Conservation (phyloP, 2,113 vertebrate species). For the Epinephelus moara region DNA sequence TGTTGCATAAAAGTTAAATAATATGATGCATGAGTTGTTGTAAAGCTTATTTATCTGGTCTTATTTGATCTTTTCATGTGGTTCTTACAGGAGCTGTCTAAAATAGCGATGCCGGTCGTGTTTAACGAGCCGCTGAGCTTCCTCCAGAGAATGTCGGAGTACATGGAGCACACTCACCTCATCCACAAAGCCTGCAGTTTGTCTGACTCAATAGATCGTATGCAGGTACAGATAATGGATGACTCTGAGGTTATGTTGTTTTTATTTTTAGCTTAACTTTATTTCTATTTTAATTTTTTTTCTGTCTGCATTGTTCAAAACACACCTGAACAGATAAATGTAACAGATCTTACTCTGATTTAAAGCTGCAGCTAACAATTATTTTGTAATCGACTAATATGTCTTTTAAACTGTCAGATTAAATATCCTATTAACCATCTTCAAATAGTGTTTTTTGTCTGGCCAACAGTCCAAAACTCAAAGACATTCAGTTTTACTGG, state of each 20-base stretch:
- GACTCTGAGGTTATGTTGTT: too few relatives aligned
- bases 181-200: slow-evolving; percentile 90
- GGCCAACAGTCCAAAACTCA: neutral
- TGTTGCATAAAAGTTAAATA: neutral
- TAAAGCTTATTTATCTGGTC: neutral
- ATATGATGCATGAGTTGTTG: neutral
- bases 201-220: slow-evolving; percentile 90
- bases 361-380: neutral
- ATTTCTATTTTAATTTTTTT: neutral
- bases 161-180: slow-evolving; percentile 97
- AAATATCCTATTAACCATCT: too few relatives aligned
- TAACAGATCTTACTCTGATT: neutral
- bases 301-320: neutral
- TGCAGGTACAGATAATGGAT: slow-evolving; percentile 88
- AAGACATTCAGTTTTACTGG: neutral
- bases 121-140: slow-evolving; percentile 98
- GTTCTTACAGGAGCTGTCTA: slow-evolving; percentile 91
- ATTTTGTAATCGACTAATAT: too few relatives aligned
- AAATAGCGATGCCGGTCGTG: slow-evolving; percentile 97
- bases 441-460: neutral
- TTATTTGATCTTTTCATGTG: neutral
- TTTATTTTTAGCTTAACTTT: neutral
- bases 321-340: neutral
- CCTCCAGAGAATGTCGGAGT: slow-evolving; percentile 96
- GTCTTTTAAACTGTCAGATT: too few relatives aligned